phyloP scores from a whole-genome alignment of 2,797 vertebrate species.

The Takifugu ocellatus region DNA sequence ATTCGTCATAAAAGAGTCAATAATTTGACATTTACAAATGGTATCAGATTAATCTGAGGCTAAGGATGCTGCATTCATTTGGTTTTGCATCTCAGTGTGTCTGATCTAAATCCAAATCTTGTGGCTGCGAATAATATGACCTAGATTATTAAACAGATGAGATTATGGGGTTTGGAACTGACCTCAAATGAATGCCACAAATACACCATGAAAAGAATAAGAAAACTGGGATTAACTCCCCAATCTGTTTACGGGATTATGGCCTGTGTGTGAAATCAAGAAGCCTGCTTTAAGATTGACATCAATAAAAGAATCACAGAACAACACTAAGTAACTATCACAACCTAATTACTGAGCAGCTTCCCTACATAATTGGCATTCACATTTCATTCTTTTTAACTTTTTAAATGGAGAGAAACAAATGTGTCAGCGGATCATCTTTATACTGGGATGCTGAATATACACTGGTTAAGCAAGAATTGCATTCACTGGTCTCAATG shows the following conservation, averaged over 20 bases:
- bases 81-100: neutral
- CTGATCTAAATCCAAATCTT: neutral
- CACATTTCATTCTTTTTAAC: neutral
- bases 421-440: neutral
- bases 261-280: too few relatives aligned
- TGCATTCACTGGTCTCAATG: neutral
- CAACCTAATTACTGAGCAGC: slow-evolving; percentile 7
- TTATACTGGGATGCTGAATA: neutral
- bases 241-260: too few relatives aligned
- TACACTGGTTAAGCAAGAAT: neutral
- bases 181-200: neutral
- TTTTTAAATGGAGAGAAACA: neutral
- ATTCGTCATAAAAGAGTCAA: too few relatives aligned
- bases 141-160: neutral
- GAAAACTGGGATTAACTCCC: too few relatives aligned
- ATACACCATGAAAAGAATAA: too few relatives aligned
- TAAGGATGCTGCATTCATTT: neutral
- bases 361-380: slow-evolving; percentile 2
- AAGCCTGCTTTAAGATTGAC: too few relatives aligned
- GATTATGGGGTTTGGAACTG: neutral
- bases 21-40: too few relatives aligned
- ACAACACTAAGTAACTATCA: slow-evolving; percentile 1
- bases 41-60: neutral
- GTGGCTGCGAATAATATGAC: neutral
- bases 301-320: too few relatives aligned